Base-by-base conservation (phyloP, 2,797 vertebrate species). In the Muscicapa comitata region DNA sequence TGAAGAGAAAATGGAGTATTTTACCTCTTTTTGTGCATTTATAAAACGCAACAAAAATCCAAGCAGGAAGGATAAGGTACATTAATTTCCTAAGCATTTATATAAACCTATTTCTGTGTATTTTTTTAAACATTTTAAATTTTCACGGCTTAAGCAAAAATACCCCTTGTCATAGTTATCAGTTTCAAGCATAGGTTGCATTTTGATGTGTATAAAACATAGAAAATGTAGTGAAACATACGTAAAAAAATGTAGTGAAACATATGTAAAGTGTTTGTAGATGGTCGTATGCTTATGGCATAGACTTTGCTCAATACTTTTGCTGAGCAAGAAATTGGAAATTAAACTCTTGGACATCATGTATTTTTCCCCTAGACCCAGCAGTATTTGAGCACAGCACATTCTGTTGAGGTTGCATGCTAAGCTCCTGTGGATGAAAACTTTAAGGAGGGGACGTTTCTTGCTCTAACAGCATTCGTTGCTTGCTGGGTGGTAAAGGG, bases 31-130 rank as follows among this genome's bases (percentile, higher is more conserved):
- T 81, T 88, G 66, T 94, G 68, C 78, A 28, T 94, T 93, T 95
- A 33, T 87, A 92, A 97, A 96, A 93, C 78, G 59, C 86, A 91
- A 47, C 91, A 94, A 93, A 96, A 94, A 91, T 65, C 82, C 90
- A 61, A 93, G 90, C 89, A 90, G 90, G 86, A 95, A 83, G 77
- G 71, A 83, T 79, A 68, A 94, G 65, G 78, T 93, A 80, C 84
- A 80, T 92, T 74, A 35, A 81, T 91, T 93, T 94, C 78, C 72
- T 84, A 89, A 94, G 50, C 43, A 31, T 74, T 85, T 83, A 42
- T 83, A 71, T 80, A 73, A 94, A 66, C 9, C 23, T 87, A 16
- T 51, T 93, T 51, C 38, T 45, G 4, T 54, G 18, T 59, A 28
- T 73, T 45, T 93, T 80, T 82, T 38, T 35, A 35, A 81, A 62